Evolutionary conservation across 2,113 vertebrate species (phyloP).

Genomic region (Phyllostomus discolor): DNA sequence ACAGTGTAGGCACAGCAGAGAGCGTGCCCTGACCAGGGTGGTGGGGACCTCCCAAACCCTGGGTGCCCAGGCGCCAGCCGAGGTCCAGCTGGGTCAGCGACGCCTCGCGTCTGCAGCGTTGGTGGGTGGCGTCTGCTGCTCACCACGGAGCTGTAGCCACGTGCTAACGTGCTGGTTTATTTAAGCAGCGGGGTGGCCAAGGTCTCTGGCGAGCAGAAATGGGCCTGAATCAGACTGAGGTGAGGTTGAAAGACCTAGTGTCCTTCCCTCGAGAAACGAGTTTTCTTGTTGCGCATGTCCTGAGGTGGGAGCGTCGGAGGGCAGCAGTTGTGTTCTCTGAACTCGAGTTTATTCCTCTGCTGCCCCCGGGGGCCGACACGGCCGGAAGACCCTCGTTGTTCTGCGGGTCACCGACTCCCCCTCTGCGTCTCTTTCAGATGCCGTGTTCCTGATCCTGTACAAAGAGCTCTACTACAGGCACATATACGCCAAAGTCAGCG

Average conservation of each 20-base stretch:
- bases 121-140: not conserved
- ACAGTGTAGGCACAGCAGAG: not conserved
- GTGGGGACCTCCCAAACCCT: not conserved
- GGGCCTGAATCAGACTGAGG: not conserved
- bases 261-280: not conserved
- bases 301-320: not conserved
- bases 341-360: not conserved
- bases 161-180: not conserved
- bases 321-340: not conserved
- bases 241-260: not conserved
- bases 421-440: slow-evolving; percentile 83
- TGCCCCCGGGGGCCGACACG: not conserved
- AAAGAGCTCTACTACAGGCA: slow-evolving; percentile 99
- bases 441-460: slow-evolving; percentile 97
- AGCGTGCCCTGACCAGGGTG: not conserved
- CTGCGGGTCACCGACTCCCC: not conserved
- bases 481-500: slow-evolving; percentile 99
- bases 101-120: not conserved
- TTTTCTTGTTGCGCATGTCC: not conserved
- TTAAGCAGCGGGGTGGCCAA: not conserved
- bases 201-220: not conserved
- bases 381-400: rapidly evolving
- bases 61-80: not conserved
- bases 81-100: not conserved
- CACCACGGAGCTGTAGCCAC: not conserved